Evolutionary conservation across 2,113 vertebrate species (phyloP).

Genomic region (Dipodomys ordii): DNA sequence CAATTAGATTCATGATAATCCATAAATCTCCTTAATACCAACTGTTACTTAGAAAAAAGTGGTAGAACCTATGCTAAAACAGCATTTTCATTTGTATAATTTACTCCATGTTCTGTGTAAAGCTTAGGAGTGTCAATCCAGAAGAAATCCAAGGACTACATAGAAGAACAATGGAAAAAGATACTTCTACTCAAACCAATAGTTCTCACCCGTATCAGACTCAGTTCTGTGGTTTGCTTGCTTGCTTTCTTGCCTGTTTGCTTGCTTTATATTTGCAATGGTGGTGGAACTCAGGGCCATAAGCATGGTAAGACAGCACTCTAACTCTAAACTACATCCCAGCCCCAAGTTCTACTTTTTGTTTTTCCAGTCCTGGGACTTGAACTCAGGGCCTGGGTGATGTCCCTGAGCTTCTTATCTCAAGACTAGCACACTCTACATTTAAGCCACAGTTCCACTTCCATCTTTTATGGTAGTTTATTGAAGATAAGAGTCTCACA

Average conservation of each 20-base stretch:
- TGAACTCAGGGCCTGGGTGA: too few species aligned
- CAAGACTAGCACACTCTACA: too few species aligned
- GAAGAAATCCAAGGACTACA: neutral
- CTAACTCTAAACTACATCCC: neutral
- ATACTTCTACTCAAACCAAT: neutral
- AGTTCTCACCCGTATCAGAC: neutral
- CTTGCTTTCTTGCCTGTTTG: neutral
- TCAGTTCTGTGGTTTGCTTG: neutral
- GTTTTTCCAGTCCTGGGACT: too few species aligned
- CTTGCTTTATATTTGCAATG: too few species aligned
- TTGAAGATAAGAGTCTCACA: too few species aligned
- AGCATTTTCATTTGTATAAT: slow-evolving; percentile 14
- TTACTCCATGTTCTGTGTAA: neutral
- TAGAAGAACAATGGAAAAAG: neutral
- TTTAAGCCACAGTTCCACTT: too few species aligned
- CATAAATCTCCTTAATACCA: slow-evolving; percentile 23
- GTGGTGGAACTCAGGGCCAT: neutral
- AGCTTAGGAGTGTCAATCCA: neutral
- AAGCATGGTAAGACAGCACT: neutral
- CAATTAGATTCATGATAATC: slow-evolving; percentile 31
- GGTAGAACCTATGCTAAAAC: neutral
- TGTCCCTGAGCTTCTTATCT: too few species aligned
- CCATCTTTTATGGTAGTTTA: too few species aligned
- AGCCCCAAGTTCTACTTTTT: neutral
- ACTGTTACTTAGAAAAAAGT: neutral